Evolutionary conservation across 2,113 vertebrate species (phyloP), one percentile per base, ranked within the genome.

Genomic region (Mesitornis unicolor): DNA sequence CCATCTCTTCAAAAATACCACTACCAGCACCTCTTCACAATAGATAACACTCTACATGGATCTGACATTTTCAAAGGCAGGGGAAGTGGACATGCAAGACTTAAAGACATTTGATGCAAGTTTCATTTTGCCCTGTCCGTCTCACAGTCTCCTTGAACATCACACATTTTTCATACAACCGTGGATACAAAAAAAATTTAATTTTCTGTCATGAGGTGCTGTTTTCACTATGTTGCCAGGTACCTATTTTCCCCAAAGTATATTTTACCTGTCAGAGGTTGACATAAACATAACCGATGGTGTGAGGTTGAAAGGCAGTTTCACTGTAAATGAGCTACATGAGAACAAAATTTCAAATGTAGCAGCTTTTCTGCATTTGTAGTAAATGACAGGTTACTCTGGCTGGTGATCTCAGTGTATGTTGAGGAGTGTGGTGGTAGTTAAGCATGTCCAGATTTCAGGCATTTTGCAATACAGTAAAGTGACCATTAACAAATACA

Each of bases 261-360:
- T 61, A 78, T 84, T 85, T 70, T 60, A 28, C 28, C 47, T 91
- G 38, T 67, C 79, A 86, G 7, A 42, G 43, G 21, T 36, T 63
- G 43, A 78, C 73, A 78, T 71, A 84, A 93, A 71, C 74, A 68
- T 67, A 93, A 86, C 16, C 0, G 1, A 78, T 90, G 35, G 31
- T 50, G 60, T 75, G 73, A 77, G 35, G 38, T 7, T 90, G 60
- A 93, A 95, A 86, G 64, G 83, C 28, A 92, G 92, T 92, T 95
- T 95, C 83, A 84, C 47, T 84, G 86, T 54, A 84, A 93, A 90
- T 93, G 71, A 93, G 59, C 54, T 70, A 80, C 63, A 36, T 10
- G 38, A 94, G 22, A 57, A 40, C 18, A 61, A 61, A 42, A 60
- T 84, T 84, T 83, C 45, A 70, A 79, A 88, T 9, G 42, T 7